Evolutionary conservation across 2,113 vertebrate species (phyloP).

Genomic region (Silurus meridionalis): DNA sequence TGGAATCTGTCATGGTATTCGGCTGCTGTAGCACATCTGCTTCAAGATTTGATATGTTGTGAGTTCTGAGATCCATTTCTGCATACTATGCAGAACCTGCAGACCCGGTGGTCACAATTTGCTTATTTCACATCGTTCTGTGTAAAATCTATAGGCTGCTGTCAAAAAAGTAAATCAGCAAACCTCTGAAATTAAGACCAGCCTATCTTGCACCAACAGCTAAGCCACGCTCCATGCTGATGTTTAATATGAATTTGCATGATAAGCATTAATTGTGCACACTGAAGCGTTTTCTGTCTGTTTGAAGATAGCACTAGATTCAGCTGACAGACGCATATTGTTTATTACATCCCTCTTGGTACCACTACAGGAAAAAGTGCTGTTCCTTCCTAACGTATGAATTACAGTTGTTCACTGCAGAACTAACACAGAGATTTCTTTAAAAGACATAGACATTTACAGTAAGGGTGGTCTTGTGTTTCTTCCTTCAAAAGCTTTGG

Average conservation of each 20-base stretch:
- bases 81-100: no score
- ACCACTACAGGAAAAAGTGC: background rate
- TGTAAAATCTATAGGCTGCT: background rate
- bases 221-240: no score
- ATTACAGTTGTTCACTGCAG: background rate
- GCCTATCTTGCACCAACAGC: background rate
- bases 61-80: background rate
- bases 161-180: background rate
- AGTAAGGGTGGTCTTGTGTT: background rate
- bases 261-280: background rate
- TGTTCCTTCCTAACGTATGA: background rate
- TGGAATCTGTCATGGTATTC: background rate
- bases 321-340: background rate
- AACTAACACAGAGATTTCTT: background rate
- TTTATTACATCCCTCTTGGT: background rate
- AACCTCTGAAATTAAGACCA: background rate
- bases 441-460: background rate
- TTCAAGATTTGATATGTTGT: background rate
- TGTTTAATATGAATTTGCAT: background rate
- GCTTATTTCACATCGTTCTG: background rate
- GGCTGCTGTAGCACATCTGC: background rate
- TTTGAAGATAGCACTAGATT: background rate
- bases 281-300: background rate
- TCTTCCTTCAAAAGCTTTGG: background rate
- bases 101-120: background rate